Conservation (phyloP, 2,888 invertebrate genomes). For the Ramazzottius varieornatus region DNA sequence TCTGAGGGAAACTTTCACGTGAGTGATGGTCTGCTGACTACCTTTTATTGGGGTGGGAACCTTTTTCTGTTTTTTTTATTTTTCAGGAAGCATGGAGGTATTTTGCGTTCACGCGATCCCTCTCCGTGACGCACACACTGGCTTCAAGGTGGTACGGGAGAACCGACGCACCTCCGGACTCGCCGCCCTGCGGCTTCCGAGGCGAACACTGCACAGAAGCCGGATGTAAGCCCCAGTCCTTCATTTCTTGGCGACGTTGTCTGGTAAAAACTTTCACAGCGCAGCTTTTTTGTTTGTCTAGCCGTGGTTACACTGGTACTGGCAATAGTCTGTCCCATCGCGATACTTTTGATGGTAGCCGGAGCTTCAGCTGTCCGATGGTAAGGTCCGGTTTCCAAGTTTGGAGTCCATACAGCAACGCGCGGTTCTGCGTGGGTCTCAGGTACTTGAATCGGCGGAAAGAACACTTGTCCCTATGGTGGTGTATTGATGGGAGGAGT, state of each 20-base stretch:
- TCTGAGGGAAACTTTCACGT: not conserved
- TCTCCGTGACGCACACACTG: not conserved
- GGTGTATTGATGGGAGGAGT: not conserved
- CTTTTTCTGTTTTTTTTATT: not conserved
- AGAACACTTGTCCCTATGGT: not conserved
- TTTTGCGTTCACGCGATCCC: not conserved
- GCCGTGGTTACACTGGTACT: not conserved
- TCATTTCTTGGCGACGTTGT: too few species aligned
- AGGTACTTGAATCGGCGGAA: not conserved
- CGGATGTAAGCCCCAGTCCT: not conserved
- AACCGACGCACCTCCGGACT: not conserved
- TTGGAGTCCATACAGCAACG: too few species aligned
- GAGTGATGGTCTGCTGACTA: not conserved
- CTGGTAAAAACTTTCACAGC: too few species aligned
- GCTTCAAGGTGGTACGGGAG: not conserved
- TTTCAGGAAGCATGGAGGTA: not conserved
- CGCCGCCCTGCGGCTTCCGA: not conserved
- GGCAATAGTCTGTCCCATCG: not conserved
- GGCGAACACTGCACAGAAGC: not conserved
- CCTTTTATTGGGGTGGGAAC: not conserved
- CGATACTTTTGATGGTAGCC: not conserved
- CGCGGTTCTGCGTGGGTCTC: too few species aligned
- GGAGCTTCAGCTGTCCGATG: not conserved
- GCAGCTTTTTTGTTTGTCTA: too few species aligned
- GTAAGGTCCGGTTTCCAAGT: too few species aligned